A percentile compares a stretch with the other conserved stretches of the same genome.
Evolutionary conservation across 2,113 vertebrate genomes (phyloP).

Genomic region (Strigops habroptila): DNA sequence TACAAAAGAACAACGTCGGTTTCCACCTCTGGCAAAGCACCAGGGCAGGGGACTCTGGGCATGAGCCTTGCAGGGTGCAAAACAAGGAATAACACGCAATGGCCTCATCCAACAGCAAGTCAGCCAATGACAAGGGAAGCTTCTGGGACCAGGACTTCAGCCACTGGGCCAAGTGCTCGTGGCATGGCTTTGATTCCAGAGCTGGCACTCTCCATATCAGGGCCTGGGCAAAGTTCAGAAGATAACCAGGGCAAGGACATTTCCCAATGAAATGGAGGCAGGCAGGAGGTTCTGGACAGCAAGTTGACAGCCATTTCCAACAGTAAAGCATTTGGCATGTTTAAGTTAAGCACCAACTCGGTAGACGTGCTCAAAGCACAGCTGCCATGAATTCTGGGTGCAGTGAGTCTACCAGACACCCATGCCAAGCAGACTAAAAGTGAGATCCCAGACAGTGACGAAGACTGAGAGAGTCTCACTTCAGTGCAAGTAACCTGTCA

Average conservation of each 20-base stretch:
- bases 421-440: accelerated
- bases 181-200: not conserved
- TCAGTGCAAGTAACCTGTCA: not conserved
- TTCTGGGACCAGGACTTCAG: not conserved
- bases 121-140: not conserved
- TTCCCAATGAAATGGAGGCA: not conserved
- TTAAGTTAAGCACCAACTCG: accelerated
- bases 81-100: accelerated
- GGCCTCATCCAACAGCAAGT: not conserved
- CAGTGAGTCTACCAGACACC: accelerated
- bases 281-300: accelerated
- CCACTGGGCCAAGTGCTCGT: accelerated
- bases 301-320: accelerated
- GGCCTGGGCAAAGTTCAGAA: not conserved
- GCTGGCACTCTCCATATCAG: not conserved
- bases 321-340: accelerated
- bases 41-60: accelerated
- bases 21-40: not conserved
- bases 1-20: accelerated
- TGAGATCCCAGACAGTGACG: accelerated
- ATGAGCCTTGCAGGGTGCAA: accelerated
- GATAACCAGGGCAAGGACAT: not conserved
- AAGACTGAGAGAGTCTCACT: not conserved
- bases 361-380: accelerated
- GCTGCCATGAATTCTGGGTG: not conserved